Percentiles rank a stretch among this genome's conserved stretches.
phyloP scores from a whole-genome alignment of 1,140 invertebrate species.

The Calephelis nemesis region DNA sequence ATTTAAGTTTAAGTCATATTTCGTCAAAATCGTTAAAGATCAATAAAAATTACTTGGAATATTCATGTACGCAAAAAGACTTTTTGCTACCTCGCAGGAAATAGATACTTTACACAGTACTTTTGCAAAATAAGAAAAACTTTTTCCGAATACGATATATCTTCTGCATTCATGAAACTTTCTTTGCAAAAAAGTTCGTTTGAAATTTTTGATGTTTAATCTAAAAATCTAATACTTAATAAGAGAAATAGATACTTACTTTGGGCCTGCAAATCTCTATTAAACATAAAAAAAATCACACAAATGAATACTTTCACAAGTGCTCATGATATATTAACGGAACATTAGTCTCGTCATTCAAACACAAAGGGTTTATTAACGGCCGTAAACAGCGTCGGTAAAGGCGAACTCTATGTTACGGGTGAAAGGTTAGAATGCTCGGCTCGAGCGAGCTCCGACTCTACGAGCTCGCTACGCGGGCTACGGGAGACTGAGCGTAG shows the following conservation, averaged over 20 bases:
- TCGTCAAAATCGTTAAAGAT: too few relatives aligned
- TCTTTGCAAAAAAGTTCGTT: too few relatives aligned
- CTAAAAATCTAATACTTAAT: not conserved
- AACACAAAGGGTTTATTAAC: constrained; percentile 54
- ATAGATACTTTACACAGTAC: too few relatives aligned
- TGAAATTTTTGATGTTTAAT: too few relatives aligned
- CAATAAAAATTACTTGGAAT: too few relatives aligned
- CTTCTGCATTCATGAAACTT: too few relatives aligned
- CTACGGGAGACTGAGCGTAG: constrained; percentile 9
- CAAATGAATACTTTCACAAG: constrained; percentile 49
- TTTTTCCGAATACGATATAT: too few relatives aligned
- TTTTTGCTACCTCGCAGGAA: too few relatives aligned
- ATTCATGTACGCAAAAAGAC: too few relatives aligned
- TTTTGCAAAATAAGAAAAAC: too few relatives aligned
- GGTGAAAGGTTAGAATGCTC: constrained; percentile 55
- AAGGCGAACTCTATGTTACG: constrained; percentile 41
- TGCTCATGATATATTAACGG: constrained; percentile 53
- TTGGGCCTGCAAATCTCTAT: constrained; percentile 31
- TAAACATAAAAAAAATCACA: constrained; percentile 44
- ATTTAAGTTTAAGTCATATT: too few relatives aligned
- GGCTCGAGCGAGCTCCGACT: constrained; percentile 31
- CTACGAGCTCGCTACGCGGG: constrained; percentile 20
- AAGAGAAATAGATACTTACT: constrained; percentile 38
- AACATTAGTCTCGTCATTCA: constrained; percentile 54
- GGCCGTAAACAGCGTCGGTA: constrained; percentile 47